phyloP scores from a whole-genome alignment of 2,113 vertebrate species.

The Prolemur simus region DNA sequence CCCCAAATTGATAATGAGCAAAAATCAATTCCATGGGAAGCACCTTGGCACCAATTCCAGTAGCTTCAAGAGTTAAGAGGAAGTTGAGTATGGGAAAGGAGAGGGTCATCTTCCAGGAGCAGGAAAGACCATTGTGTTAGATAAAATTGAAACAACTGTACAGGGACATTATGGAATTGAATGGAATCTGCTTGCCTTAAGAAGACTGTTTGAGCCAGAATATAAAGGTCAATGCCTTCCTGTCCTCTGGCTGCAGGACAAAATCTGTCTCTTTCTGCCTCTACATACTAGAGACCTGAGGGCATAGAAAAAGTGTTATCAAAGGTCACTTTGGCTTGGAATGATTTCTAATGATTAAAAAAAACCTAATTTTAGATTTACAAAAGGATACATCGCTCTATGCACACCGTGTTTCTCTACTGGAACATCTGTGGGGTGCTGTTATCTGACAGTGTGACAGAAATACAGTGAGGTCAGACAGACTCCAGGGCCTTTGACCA shows the following conservation, averaged over 20 bases:
- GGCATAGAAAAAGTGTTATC: neutral
- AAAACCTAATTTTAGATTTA: neutral
- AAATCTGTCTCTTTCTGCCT: neutral
- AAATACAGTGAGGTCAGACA: neutral
- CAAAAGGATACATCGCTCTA: neutral
- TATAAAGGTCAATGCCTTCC: neutral
- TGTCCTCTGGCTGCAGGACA: neutral
- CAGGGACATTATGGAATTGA: neutral
- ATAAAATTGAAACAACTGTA: neutral
- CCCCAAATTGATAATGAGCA: neutral
- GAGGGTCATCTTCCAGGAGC: neutral
- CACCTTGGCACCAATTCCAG: neutral
- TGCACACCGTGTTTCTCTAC: neutral
- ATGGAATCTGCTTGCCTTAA: neutral
- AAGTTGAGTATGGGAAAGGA: neutral
- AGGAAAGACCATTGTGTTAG: neutral
- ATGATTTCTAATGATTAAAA: neutral
- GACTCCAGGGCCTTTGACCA: neutral
- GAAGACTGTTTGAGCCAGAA: neutral
- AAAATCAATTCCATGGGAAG: neutral
- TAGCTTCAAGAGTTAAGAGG: neutral
- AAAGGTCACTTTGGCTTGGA: neutral
- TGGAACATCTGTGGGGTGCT: neutral
- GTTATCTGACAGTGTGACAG: neutral
- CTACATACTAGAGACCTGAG: neutral